Evolutionary conservation across 2,113 vertebrate species (phyloP), one percentile per base, ranked within the genome.

Genomic region (Hucho hucho): DNA sequence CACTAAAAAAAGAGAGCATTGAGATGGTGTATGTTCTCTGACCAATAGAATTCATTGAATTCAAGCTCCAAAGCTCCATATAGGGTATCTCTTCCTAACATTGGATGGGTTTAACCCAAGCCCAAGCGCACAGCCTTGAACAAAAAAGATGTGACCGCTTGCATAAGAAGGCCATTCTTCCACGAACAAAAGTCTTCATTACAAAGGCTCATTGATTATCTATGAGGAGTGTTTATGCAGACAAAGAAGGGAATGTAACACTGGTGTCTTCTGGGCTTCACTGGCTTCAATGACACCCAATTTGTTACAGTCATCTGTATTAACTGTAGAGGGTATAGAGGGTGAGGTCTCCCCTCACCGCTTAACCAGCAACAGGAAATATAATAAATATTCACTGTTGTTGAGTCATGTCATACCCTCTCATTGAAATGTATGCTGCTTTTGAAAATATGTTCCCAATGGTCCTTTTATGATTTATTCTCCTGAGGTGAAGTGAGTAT

Each of bases 321-420:
- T 78, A 58, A 73, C 64, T 77, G 47, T 9, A 13, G 49, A 53
- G 56, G 69, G 69, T 67, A 56, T 9, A 13, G 49, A 53, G 56
- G 69, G 69, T 67, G 69, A 82, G 64, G 80, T 70, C n/a, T 72
- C 11, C 53, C 61, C 61, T 1, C 26, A 12, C 49, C 74, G 70
- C 77, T 79, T 87, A 74, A 87, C 82, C 74, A 81, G 53, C 74
- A 74, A 74, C 69, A 69, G 47, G 65, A 75, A 63, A 73, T 25
- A 16, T 63, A 64, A 13, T 67, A 84, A 66, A n/a, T 67, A 77
- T 79, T 63, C 66, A 69, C 61, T 37, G 68, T 24, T 59, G 28
- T 74, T 59, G 79, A 84, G 75, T 88, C 82, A 84, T 85, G 64
- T 16, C 29, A 79, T 84, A 75, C 74, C 73, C 79, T 75, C 76